Evolutionary conservation across 2,888 invertebrate species (phyloP), one percentile per base, ranked within the genome.

Genomic region (Aphrophora alni): DNA sequence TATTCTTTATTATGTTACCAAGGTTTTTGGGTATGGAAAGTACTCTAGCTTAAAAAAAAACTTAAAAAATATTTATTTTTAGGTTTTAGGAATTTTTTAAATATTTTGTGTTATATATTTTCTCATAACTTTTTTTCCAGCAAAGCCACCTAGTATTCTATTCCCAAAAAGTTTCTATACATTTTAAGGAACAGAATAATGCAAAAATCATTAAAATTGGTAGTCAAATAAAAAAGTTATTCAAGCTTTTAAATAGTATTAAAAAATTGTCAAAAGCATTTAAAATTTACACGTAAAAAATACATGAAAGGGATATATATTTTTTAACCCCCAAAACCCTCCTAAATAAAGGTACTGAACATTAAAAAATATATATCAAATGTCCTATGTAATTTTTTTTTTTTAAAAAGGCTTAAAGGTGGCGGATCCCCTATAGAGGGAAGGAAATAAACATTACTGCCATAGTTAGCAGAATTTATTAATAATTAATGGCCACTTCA

Each of bases 161-260:
- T 72, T n/a, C 27, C 27, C 72, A 72, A 27, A 33, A 72, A 72
- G 72, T 27, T 8, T 25, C 70, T 70, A 70, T 12, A 24, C 24
- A 72, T 72, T 72, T 5, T 72, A 26, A 72, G 72, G 72, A 72
- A 7, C 72, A 27, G 27, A 72, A 72, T 72, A 27, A 72, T 26
- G 14, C 26, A 72, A 72, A 26, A 25, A 72, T 72, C 5, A 72
- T 72, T 25, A 26, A 27, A 27, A 72, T 26, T 72, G 26, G 14
- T 72, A 10, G 27, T 8, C 3, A 72, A 72, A 72, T 72, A 72
- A 72, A 72, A 27, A 25, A 72, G 27, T 72, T 72, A 72, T 72
- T 72, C 72, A 72, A 72, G 10, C 12, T 72, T 27, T 72, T 26
- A 72, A 72, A 72, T 25, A 26, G 72, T n/a, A 27, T 27, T 7